Evolutionary conservation across 1,140 invertebrate species (phyloP).

Genomic region (Meloidogyne exigua): DNA sequence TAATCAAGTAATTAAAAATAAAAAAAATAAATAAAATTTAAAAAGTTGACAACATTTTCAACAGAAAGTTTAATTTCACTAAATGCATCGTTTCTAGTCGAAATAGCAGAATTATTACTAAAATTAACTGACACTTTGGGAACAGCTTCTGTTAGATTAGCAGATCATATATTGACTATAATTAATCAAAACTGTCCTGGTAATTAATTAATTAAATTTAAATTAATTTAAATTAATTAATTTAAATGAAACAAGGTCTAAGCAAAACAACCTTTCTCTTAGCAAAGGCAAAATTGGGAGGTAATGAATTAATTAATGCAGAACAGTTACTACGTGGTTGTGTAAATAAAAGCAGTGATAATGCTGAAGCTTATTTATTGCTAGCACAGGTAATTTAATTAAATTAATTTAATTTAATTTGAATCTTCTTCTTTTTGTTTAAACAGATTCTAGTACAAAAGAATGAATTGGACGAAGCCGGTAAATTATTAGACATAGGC

Average conservation of each 20-base stretch:
- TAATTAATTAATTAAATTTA: not conserved
- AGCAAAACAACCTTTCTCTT: conserved; percentile 74
- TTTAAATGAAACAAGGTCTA: conserved; percentile 66
- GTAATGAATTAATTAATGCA: conserved; percentile 74
- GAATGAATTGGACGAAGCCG: conserved; percentile 49
- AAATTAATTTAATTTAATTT: not conserved
- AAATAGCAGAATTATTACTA: conserved; percentile 77
- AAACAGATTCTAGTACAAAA: conserved; percentile 48
- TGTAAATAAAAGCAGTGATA: conserved; percentile 75
- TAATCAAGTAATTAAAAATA: conserved; percentile 23
- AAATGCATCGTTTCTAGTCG: conserved; percentile 81
- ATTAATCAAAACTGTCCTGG: conserved; percentile 80
- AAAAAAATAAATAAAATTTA: not conserved
- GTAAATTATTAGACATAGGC: conserved; percentile 53
- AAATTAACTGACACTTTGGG: conserved; percentile 70
- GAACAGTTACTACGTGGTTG: conserved; percentile 73
- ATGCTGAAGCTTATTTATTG: conserved; percentile 79
- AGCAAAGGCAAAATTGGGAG: conserved; percentile 77
- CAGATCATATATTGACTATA: conserved; percentile 73
- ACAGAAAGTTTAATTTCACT: conserved; percentile 74
- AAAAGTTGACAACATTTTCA: conserved; percentile 72
- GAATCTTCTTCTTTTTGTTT: not conserved
- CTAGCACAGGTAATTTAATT: conserved; percentile 78
- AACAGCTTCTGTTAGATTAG: conserved; percentile 66
- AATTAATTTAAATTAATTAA: not conserved